A percentile compares a stretch with the other conserved stretches of the same genome.
These are phyloP conservation scores for Gari tellinella DNA, from an alignment of 2,888 invertebrate genomes.

Conservation along the genomic window DNA sequence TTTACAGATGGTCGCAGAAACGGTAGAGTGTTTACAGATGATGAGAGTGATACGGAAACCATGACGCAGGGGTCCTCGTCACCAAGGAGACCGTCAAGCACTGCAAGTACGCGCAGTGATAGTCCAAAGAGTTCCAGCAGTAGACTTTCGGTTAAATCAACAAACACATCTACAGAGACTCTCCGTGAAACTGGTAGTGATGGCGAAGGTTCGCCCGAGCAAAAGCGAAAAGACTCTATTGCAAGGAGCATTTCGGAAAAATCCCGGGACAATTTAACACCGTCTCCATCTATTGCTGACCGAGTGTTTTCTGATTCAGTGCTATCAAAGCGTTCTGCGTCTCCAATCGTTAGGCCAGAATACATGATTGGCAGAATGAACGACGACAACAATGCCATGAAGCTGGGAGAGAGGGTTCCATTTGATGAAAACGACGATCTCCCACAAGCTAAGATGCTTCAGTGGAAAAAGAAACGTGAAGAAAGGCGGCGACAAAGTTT, in stretches of 20 bases:
- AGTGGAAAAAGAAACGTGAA: conserved; percentile 73
- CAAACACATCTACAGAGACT: conserved; percentile 80
- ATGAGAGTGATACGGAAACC: conserved; percentile 77
- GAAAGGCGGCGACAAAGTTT: conserved; percentile 65
- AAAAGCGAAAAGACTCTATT: conserved; percentile 60
- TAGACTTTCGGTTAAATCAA: conserved; percentile 75
- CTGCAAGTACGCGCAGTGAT: conserved; percentile 73
- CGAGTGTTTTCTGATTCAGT: conserved; percentile 43
- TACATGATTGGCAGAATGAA: conserved; percentile 52
- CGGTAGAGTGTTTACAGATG: conserved; percentile 71
- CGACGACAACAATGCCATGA: conserved; percentile 38
- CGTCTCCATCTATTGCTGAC: conserved; percentile 23
- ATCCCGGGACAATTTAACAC: conserved; percentile 11
- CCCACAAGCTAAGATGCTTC: conserved; percentile 70
- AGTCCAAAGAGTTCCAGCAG: conserved; percentile 76
- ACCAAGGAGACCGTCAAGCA: conserved; percentile 67
- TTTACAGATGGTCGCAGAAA: conserved; percentile 73
- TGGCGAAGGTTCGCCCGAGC: conserved; percentile 72
- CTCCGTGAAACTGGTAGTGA: conserved; percentile 73
- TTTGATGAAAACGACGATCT: conserved; percentile 68
- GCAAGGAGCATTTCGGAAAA: conserved; percentile 35
- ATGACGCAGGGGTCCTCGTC: conserved; percentile 63
- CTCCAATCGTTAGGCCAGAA: conserved; percentile 15
- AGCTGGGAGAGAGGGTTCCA: conserved; percentile 30
- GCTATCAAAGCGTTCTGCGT: conserved; percentile 27